Conservation (phyloP, 2,888 invertebrate species). For the Sarcophaga variegata region DNA sequence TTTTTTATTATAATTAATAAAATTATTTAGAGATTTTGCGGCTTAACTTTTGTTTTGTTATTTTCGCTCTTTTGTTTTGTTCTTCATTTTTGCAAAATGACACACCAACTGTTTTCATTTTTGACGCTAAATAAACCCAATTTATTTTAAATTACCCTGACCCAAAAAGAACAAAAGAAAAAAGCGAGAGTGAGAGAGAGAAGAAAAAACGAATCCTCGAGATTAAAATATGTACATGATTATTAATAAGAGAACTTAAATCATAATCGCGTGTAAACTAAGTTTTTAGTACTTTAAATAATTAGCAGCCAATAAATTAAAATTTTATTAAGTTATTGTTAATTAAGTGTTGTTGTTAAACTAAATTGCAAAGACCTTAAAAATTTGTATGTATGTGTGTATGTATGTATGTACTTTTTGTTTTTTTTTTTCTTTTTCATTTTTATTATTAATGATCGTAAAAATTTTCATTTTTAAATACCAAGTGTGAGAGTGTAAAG, state of each 20-base stretch:
- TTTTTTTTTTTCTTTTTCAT: too few species aligned
- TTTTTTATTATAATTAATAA: constrained; percentile 52
- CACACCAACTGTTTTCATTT: constrained; percentile 37
- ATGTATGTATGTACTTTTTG: background rate
- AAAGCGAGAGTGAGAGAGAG: background rate
- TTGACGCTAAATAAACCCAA: constrained; percentile 46
- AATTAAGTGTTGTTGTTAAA: constrained; percentile 54
- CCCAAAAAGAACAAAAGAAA: constrained; percentile 12
- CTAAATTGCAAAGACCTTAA: constrained; percentile 53
- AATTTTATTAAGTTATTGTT: constrained; percentile 57
- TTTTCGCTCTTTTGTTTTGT: background rate
- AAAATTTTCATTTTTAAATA: too few species aligned
- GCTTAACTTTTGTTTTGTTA: constrained; percentile 26
- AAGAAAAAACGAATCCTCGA: constrained; percentile 22
- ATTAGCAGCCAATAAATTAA: constrained; percentile 56
- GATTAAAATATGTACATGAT: constrained; percentile 31
- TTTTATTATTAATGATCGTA: too few species aligned
- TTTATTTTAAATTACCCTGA: constrained; percentile 56
- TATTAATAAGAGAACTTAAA: constrained; percentile 21
- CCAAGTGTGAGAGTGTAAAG: constrained; percentile 33
- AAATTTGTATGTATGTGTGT: background rate
- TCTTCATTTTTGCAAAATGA: constrained; percentile 40
- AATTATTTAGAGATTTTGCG: constrained; percentile 52
- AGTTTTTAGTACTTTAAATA: constrained; percentile 44
- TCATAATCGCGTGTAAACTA: constrained; percentile 52